A percentile compares a stretch with the other conserved stretches of the same genome.
phyloP scores from a whole-genome alignment of 2,888 invertebrate species.

The Caenorhabditis drosophilae region DNA sequence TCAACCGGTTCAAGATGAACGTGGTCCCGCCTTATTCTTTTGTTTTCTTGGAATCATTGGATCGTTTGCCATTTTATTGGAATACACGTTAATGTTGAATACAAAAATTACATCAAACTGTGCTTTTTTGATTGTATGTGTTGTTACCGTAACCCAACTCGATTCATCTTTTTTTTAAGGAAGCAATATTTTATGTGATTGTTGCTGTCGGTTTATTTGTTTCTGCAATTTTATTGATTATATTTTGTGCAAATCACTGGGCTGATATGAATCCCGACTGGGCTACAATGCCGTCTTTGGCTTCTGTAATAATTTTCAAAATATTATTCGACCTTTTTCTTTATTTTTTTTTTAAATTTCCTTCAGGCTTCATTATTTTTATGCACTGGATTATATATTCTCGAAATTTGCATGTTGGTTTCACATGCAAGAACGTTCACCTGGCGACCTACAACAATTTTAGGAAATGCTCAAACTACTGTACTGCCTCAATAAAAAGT shows the following conservation, averaged over 20 bases:
- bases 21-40: conserved; percentile 54
- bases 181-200: conserved; percentile 41
- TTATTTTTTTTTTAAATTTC: not conserved
- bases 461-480: not conserved
- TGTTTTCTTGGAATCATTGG: conserved; percentile 50
- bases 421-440: conserved; percentile 41
- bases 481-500: conserved; percentile 14
- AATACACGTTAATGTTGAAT: conserved; percentile 58
- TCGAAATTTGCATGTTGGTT: conserved; percentile 41
- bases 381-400: conserved; percentile 31
- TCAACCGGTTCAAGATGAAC: conserved; percentile 55
- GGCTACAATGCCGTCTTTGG: conserved; percentile 54
- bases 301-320: conserved; percentile 39
- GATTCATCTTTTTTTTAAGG: conserved; percentile 22
- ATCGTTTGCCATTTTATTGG: conserved; percentile 50
- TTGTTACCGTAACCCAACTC: not conserved
- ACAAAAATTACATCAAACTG: conserved; percentile 42
- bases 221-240: conserved; percentile 48
- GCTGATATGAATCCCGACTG: conserved; percentile 56
- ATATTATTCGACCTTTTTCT: no score
- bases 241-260: conserved; percentile 58
- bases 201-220: conserved; percentile 46
- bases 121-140: conserved; percentile 50
- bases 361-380: conserved; percentile 47
- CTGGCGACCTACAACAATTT: conserved; percentile 28